Conservation (phyloP, 92 coral and sea anemone genomes). For the Nematostella vectensis region DNA sequence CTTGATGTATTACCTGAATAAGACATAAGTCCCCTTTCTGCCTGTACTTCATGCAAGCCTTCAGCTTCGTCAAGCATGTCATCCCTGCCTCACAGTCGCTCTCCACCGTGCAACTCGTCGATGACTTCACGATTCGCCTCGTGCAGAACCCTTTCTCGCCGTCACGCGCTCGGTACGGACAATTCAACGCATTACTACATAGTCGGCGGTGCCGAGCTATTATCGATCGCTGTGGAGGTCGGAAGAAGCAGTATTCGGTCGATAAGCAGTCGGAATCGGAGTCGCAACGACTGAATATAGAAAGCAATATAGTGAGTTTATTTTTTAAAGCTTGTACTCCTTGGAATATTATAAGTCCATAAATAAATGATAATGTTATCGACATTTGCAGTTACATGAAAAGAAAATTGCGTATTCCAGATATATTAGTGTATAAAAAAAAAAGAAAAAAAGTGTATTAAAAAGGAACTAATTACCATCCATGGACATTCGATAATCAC, state of each 20-base stretch:
- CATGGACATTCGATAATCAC: too few species aligned
- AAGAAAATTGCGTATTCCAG: too few species aligned
- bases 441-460: too few species aligned
- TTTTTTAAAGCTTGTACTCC: not conserved
- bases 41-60: constrained; percentile 42
- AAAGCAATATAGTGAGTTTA: not conserved
- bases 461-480: too few species aligned
- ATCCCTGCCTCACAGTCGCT: constrained; percentile 55
- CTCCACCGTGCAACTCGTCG: constrained; percentile 32
- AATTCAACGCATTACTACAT: constrained; percentile 2
- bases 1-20: constrained; percentile 23
- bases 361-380: too few species aligned
- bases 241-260: constrained; percentile 44
- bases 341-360: not conserved
- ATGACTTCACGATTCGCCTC: not conserved
- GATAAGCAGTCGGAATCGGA: constrained; percentile 46
- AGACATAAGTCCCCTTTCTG: constrained; percentile 58
- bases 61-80: constrained; percentile 54
- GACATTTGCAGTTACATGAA: too few species aligned
- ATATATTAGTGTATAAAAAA: too few species aligned
- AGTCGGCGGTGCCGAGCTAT: constrained; percentile 2
- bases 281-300: too few species aligned
- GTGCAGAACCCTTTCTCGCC: constrained; percentile 6
- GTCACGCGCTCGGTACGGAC: constrained; percentile 1
- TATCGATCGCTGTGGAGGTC: constrained; percentile 13